Base-by-base conservation (phyloP, 92 coral and sea anemone species). In the Palythoa grandis region DNA sequence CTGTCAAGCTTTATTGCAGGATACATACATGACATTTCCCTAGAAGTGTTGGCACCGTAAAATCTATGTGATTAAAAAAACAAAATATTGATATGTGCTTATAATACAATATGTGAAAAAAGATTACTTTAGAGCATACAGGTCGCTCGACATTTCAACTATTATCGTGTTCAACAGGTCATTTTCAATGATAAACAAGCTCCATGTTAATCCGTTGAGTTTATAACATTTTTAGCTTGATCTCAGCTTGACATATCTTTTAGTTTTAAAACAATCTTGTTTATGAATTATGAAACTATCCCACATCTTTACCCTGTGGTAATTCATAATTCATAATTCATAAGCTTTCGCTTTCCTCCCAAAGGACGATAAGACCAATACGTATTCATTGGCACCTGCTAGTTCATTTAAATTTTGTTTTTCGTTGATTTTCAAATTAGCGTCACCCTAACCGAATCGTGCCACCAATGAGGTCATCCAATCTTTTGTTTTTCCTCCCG, bases 31-130 rank as follows among this genome's bases (percentile, higher is more conserved):
- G 47, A 2, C 17, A 78, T 7, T 78, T 78, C 70, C 38, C 58
- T 58, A n/a, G 17, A 58, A 60, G 58, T 78, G 58, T 60, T 58
- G 83, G 83, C 53, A 60, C 72, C 35, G 37, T n/a, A 60, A 78
- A 38, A 78, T 39, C 4, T 57, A 16, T 56, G 25, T 17, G 25
- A 15, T 78, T 56, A 24, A 77, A 54, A 77, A 25, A 12, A 61
- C 52, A 6, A 14, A 25, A 17, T 56, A 25, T 15, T 39, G 70
- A 60, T 60, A 19, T 63, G 69, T 19, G 24, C 13, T 54, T 15
- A 77, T 56, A 77, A 14, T 78, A 29, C 52, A 78, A 38, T 52
- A 65, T 14, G 82, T 23, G 20, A 77, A 60, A 60, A 78, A 77
- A 7, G n/a, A 53, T 5, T 52, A n/a, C 19, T 63, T 63, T 20